Conservation (phyloP, 2,888 invertebrate genomes). For the Leptinotarsa juncta region DNA sequence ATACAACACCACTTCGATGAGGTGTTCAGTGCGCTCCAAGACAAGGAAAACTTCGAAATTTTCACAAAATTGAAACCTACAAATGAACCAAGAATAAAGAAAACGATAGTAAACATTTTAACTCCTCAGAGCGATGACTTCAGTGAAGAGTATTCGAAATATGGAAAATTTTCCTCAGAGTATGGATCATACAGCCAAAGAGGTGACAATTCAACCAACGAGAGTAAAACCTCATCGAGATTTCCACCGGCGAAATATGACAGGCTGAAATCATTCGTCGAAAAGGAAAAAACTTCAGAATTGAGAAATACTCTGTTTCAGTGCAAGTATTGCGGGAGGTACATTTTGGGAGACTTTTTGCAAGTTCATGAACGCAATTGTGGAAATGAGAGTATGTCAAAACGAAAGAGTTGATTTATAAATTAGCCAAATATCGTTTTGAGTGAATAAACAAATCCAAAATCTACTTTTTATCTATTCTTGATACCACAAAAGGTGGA, state of each 20-base stretch:
- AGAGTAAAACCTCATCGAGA: slow-evolving; percentile 13
- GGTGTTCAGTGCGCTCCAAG: slow-evolving; percentile 51
- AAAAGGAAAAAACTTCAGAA: slow-evolving; percentile 24
- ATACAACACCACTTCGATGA: slow-evolving; percentile 53
- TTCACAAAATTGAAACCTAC: slow-evolving; percentile 48
- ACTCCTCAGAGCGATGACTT: slow-evolving; percentile 1
- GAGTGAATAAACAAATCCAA: too few species aligned
- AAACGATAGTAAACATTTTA: slow-evolving; percentile 48
- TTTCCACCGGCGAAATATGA: not conserved
- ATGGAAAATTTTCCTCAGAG: not conserved
- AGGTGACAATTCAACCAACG: slow-evolving; percentile 14
- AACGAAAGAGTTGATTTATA: not conserved
- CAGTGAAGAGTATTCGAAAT: not conserved
- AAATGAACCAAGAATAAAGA: slow-evolving; percentile 42
- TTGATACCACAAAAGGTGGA: too few species aligned
- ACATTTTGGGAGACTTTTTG: slow-evolving; percentile 47
- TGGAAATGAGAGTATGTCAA: slow-evolving; percentile 17
- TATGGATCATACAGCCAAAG: not conserved
- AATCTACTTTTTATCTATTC: too few species aligned
- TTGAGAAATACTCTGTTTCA: slow-evolving; percentile 41
- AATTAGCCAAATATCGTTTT: not conserved
- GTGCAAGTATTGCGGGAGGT: slow-evolving; percentile 46
- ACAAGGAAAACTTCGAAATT: slow-evolving; percentile 52
- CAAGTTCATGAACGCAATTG: slow-evolving; percentile 46
- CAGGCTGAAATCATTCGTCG: not conserved